Conservation (phyloP, 2,797 vertebrate genomes). For the Aselliscus stoliczkanus region DNA sequence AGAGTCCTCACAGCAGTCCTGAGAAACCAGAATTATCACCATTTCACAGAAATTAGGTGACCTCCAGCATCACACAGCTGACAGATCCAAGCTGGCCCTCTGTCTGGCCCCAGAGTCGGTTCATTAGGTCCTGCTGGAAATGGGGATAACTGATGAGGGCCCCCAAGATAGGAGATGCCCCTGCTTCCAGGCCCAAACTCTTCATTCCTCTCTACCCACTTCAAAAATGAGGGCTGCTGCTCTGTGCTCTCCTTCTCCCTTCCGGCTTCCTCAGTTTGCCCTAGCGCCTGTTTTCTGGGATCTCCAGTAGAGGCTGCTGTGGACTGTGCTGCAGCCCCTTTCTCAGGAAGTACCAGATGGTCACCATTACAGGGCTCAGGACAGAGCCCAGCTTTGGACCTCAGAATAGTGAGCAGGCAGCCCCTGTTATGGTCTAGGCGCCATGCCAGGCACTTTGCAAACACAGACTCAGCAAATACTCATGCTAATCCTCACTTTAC, state of each 20-base stretch:
- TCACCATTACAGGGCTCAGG: accelerated
- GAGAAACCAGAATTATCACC: too few relatives aligned
- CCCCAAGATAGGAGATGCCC: neutral
- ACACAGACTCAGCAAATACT: neutral
- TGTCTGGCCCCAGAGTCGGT: neutral
- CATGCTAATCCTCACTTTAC: neutral
- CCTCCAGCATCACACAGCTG: neutral
- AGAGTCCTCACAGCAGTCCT: neutral
- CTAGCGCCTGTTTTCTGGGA: neutral
- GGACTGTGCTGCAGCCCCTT: neutral
- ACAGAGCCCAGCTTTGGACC: neutral
- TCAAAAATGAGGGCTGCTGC: neutral
- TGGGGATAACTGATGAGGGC: neutral
- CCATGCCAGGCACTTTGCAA: too few relatives aligned
- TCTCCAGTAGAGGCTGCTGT: neutral
- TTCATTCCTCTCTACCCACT: neutral
- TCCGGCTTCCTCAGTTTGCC: neutral
- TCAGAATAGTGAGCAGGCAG: neutral
- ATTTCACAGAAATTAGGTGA: neutral
- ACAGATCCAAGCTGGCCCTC: too few relatives aligned
- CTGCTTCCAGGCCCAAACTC: neutral
- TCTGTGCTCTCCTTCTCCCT: too few relatives aligned
- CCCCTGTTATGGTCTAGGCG: neutral
- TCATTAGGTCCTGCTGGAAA: neutral
- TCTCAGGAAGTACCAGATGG: neutral